Base-by-base conservation (phyloP, 2,888 invertebrate genomes). In the Chirona hameri region DNA sequence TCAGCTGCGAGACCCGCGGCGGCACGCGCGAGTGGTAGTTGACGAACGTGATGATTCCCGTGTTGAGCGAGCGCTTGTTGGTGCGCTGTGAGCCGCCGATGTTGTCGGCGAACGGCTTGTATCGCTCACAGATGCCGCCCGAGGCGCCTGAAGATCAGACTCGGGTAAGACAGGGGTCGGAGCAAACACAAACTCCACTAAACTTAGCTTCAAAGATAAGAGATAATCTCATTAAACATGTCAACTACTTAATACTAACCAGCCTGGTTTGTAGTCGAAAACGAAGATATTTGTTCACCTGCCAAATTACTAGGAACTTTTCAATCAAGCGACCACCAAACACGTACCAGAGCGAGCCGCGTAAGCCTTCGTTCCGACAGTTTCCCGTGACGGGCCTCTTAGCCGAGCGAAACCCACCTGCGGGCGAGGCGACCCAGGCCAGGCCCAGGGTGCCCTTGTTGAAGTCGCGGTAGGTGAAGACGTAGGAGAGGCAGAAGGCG, bases 401-500 rank as follows among this genome's bases (percentile, higher is more conserved):
- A 15, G 21, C 7, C 21, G 46, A 29, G 5, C 31, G 72, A 7
- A 1, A 83, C 83, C 86, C 87, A 89, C 89, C 89, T 83, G 95
- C 95, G 0, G 98, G 97, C 84, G 97, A 96, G 52, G 99, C 99
- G 46, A 99, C 99, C 99, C 99, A 99, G 9, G 99, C 99, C 81
- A 99, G 90, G 39, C 99, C 99, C 76, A 99, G 91, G 29, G 99
- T 99, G 84, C 99, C 99, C 15, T 98, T 98, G 31, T 97, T 97
- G 88, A 99, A 99, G 89, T 99, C 99, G 81, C 86, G 83, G 85
- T 90, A 90, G 0, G 99, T 99, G 89, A 99, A 98, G 84, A 99
- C 97, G 88, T 99, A 99, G n/a, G 99, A 99, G 85, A 99, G 91
- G 88, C 99, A 99, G 90, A 99, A 99, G 89, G 96, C 96, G 87